Evolutionary conservation across 2,797 vertebrate species (phyloP), one percentile per base, ranked within the genome.

Genomic region (Scarus forsteni): DNA sequence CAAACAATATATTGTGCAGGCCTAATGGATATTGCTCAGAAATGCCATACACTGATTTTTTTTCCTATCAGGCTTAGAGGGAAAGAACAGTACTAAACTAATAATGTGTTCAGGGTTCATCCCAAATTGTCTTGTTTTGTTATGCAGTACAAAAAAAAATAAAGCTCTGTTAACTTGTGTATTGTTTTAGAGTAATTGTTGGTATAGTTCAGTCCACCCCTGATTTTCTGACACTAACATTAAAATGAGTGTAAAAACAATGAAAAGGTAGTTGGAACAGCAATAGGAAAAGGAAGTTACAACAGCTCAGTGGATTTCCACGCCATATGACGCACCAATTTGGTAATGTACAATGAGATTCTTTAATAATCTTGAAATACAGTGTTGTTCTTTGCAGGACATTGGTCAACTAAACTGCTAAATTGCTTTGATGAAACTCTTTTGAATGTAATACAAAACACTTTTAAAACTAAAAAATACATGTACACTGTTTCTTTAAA

Each of bases 31-130:
- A 12, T 18, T 73, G 86, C 82, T 83, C 86, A 90, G 85, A 91
- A 87, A 89, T 81, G 80, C 67, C 57, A 36, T 80, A 80, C 68
- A 77, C 70, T 44, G 54, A 77, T 84, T 87, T 86, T 80, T 68
- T 82, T 39, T 65, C 63, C 50, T 44, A 67, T 66, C 60, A 68
- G 76, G 73, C 61, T 38, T 77, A 81, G 75, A 27, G 53, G 62
- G 57, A 70, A 75, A 58, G 74, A 83, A 83, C 70, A 70, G 63
- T 58, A 46, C 60, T 59, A 55, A 72, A 54, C 62, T 50, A 35
- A 75, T 51, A 73, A 84, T 74, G 68, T 66, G 71, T 60, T 70
- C 7, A 75, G 73, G 61, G 63, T 56, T 42, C 46, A 57, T 53
- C 39, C 75, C 51, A 66, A 65, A 78, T 40, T 1, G 5, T 58